Base-by-base conservation (phyloP, 2,888 invertebrate genomes). In the Imbricaverruca yamaguchii region DNA sequence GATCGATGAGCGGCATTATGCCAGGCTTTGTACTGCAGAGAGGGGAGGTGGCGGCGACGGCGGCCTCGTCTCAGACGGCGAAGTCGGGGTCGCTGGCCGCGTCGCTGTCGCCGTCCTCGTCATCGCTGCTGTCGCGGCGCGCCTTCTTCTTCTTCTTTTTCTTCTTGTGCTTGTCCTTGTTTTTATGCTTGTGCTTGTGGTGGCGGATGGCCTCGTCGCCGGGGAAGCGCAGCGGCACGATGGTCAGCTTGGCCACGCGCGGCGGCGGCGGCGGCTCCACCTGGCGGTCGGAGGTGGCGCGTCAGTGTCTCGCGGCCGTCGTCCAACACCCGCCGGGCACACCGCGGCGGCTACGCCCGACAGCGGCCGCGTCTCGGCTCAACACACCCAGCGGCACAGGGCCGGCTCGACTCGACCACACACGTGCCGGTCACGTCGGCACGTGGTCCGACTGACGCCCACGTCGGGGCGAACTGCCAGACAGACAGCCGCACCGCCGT, bases 101-200 rank as follows among this genome's bases (percentile, higher is more conserved):
- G 81, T 85, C 85, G 23, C 80, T 80, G 67, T 86, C 86, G 80
- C 85, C 85, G 59, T 85, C 91, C 84, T 90, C 92, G 87, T 90
- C 91, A 83, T 92, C 92, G 83, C 91, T 91, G 83, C 90, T 90
- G 15, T 90, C 88, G 81, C 88, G 90, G 84, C 89, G 89, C 86
- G 89, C 89, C 86, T 89, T 89, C 87, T 89, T 89, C 83, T 90
- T 88, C 86, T 90, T 91, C 86, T 89, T 89, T 87, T 89, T 89
- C 85, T 88, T 88, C 84, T 87, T 87, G 84, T 88, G 88, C 85
- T 88, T 89, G 83, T 89, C 88, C 12, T 83, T 82, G 81, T 84
- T 84, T 80, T 87, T 85, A 80, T 86, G 85, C 84, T 87, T 87
- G 84, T 87, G 87, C 80, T 82, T 81, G 61, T 84, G 82, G 78